Base-by-base conservation (phyloP, 2,113 vertebrate genomes). In the Cheilinus undulatus region DNA sequence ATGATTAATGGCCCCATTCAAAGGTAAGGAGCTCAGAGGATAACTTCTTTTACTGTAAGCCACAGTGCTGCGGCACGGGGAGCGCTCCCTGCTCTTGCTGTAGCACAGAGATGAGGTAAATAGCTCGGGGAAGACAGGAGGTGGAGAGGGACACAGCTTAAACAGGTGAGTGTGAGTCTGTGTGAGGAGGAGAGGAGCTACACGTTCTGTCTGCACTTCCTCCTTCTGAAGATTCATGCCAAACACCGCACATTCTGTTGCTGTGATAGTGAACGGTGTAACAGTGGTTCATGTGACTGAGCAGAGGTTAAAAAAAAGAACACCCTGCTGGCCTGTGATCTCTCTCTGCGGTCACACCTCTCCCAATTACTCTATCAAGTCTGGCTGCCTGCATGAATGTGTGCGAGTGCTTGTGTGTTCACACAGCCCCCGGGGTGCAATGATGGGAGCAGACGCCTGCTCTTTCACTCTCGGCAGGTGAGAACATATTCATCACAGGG, bases 1-100 rank as follows among this genome's bases (percentile, higher is more conserved):
- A 86, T 92, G 90, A 93, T 92, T 91, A 93, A 93, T 92, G 90
- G 82, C 68, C 80, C 84, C 83, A 87, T 91, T 92, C 89, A 88
- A 84, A 89, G 86, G 88, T 90, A 88, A 88, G 86, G 90, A 91
- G 87, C 88, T 87, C 83, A 83, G 84, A 88, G 89, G 86, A 91
- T 88, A 90, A 86, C 91, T 91, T 88, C 79, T 89, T 92, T 89
- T 91, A 90, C 89, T 86, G 90, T 85, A 87, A 88, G 83, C 86
- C 91, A 83, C 82, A 80, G 81, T 52, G 71, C 82, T 57, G 86
- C 65, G 81, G 84, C 79, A 30, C 23, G 54, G 90, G 83, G 86
- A 86, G 71, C 13, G 23, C 79, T 76, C 74, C 40, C 63, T 83
- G 83, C 78, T 22, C 86, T 58, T 58, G 1, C 81, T 46, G 75